These are phyloP conservation scores for Paratilapia polleni DNA, from an alignment of 2,113 vertebrate species.

Conservation along the genomic window DNA sequence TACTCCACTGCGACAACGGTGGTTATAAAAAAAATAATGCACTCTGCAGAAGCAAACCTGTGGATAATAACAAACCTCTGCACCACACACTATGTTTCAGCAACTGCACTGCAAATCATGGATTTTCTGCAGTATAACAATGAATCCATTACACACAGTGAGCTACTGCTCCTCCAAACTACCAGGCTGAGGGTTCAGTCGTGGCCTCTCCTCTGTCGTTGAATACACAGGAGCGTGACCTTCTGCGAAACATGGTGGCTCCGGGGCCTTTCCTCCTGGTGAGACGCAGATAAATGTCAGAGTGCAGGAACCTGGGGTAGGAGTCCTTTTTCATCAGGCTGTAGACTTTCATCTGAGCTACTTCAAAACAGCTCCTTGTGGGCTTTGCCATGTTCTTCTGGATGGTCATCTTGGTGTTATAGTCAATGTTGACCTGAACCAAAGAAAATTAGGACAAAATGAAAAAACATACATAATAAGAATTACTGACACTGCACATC, in stretches of 20 bases:
- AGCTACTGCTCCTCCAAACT: constrained; percentile 31
- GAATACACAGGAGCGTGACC: constrained; percentile 91
- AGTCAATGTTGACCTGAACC: constrained; percentile 91
- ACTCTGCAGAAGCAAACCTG: constrained; percentile 32
- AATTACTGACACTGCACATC: not conserved
- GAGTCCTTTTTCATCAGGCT: constrained; percentile 96
- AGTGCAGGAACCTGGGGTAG: constrained; percentile 90
- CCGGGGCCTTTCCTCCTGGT: constrained; percentile 75
- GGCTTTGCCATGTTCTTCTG: constrained; percentile 83
- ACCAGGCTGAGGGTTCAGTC: constrained; percentile 76
- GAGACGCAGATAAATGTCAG: constrained; percentile 85
- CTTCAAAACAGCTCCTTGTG: constrained; percentile 84
- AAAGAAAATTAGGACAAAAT: not conserved
- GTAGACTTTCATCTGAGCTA: constrained; percentile 88
- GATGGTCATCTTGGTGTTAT: constrained; percentile 85
- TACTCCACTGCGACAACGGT: not conserved
- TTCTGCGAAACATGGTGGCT: constrained; percentile 81
- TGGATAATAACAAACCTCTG: not conserved
- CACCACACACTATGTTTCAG: constrained; percentile 1
- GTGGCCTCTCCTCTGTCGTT: constrained; percentile 83
- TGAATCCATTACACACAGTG: not conserved
- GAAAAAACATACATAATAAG: not conserved
- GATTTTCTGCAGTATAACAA: not conserved
- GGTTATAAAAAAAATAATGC: constrained; percentile 24
- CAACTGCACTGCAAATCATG: constrained; percentile 16